Evolutionary conservation across 2,113 vertebrate genomes (phyloP), one percentile per base, ranked within the genome.

Genomic region (Chroicocephalus ridibundus): DNA sequence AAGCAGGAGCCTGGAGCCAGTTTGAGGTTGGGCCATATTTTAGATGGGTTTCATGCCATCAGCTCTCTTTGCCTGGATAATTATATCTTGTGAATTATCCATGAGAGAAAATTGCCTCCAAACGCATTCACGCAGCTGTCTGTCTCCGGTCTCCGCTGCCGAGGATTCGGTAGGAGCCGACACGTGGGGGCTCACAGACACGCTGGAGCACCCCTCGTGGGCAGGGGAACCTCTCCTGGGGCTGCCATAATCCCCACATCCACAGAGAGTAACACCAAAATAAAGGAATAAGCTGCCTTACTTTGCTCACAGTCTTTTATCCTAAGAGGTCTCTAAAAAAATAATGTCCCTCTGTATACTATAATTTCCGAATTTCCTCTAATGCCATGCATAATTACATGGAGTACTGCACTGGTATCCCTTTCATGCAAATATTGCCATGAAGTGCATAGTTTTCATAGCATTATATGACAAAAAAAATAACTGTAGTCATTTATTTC

Each of bases 31-130:
- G 95, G 86, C 86, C 57, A 82, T 92, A 84, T 90, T 95, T 95
- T 21, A 93, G 72, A 84, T 21, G 12, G 51, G 62, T 88, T 95
- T 82, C 46, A 62, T 84, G 86, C 61, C 76, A 92, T 92, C 92
- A 84, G 60, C 52, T 82, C 46, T 75, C 70, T 86, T 68, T 94
- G 91, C 86, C 81, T 94, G 86, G 77, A 58, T 93, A 94, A 95
- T 94, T 93, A 54, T 31, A 91, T 44, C 74, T 89, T 72, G 86
- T 93, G 91, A 92, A 94, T 94, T 79, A 92, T 46, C 88, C 83
- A 91, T 55, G 57, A 92, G 81, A 89, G 65, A 89, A 94, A 91
- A 92, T 18, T 79, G 65, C 78, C 74, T 92, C 65, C n/a, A 64
- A 78, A 66, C 9, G 8, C 3, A 62, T 36, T 81, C 82, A 46